A percentile compares a stretch with the other conserved stretches of the same genome.
Conservation (phyloP, 2,113 vertebrate species). For the Polypterus bichir region DNA sequence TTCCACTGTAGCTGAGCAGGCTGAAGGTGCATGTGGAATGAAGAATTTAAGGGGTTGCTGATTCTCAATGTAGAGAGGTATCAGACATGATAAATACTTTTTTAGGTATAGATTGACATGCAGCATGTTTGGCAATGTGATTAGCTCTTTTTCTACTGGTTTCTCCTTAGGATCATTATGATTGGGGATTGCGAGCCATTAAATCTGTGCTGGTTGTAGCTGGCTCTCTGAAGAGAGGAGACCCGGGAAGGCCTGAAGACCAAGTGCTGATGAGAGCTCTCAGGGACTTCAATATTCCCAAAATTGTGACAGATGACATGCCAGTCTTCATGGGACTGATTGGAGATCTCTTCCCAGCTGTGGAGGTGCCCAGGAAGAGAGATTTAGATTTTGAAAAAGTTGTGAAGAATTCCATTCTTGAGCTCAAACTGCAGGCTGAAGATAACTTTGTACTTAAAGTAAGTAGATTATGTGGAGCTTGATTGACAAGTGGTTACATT, state of each 20-base stretch:
- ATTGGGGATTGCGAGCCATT: conserved; percentile 91
- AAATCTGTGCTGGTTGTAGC: conserved; percentile 90
- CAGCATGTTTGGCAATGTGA: too few relatives aligned
- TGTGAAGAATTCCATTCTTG: conserved; percentile 69
- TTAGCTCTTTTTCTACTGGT: not conserved
- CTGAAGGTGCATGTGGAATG: too few relatives aligned
- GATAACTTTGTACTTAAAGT: conserved; percentile 95
- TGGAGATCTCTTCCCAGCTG: conserved; percentile 75
- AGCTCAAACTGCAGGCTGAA: conserved; percentile 76
- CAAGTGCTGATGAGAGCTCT: conserved; percentile 90
- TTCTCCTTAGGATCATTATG: conserved; percentile 75
- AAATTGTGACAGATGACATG: conserved; percentile 81
- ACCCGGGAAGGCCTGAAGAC: conserved; percentile 72
- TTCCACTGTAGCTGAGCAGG: too few relatives aligned
- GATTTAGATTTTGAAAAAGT: conserved; percentile 64
- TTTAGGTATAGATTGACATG: too few relatives aligned
- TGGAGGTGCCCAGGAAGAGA: conserved; percentile 75
- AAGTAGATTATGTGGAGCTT: not conserved
- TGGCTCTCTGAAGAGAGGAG: conserved; percentile 75
- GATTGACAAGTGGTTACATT: too few relatives aligned
- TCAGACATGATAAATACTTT: too few relatives aligned
- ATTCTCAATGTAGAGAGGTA: too few relatives aligned
- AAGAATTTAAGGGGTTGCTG: too few relatives aligned
- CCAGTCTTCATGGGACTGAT: conserved; percentile 87
- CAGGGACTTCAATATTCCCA: conserved; percentile 87